These are phyloP conservation scores for Cephus runcator DNA, from an alignment of 2,888 invertebrate species.

Conservation along the genomic window DNA sequence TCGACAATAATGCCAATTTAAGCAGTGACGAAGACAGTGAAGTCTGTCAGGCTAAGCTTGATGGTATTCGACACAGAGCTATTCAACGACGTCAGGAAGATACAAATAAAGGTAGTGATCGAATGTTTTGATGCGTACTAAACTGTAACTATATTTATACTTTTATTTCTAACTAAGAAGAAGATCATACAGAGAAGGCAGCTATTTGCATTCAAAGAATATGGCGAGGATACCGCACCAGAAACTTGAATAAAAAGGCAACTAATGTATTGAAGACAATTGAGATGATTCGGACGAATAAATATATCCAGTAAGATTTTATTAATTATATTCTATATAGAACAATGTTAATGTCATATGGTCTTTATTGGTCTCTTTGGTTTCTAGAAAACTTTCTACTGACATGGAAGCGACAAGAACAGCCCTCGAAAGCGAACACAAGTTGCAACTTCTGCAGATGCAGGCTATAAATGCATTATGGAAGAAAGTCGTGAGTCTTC, in stretches of 20 bases:
- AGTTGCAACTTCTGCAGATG: conserved; percentile 88
- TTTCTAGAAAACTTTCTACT: conserved; percentile 77
- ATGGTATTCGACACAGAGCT: conserved; percentile 74
- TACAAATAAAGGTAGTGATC: conserved; percentile 47
- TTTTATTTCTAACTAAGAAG: conserved; percentile 33
- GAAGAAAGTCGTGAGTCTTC: conserved; percentile 84
- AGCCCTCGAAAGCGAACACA: conserved; percentile 85
- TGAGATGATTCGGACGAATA: conserved; percentile 81
- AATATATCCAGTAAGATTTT: conserved; percentile 81
- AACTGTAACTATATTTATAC: neutral
- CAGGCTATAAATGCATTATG: conserved; percentile 91
- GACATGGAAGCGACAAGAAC: conserved; percentile 89
- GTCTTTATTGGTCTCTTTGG: neutral
- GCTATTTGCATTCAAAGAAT: conserved; percentile 86
- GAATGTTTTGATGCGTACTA: neutral
- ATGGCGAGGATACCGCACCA: conserved; percentile 86
- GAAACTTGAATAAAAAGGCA: conserved; percentile 78
- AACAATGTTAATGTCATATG: conserved; percentile 6
- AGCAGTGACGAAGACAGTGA: conserved; percentile 73
- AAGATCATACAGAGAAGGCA: conserved; percentile 65
- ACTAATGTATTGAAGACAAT: conserved; percentile 74
- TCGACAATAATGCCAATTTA: conserved; percentile 34
- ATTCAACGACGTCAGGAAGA: conserved; percentile 66
- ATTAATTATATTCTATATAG: neutral
- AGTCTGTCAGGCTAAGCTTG: conserved; percentile 75